Percentiles rank a stretch among this genome's conserved stretches.
Evolutionary conservation across 1,140 invertebrate species (phyloP).

Genomic region (Pseudobourletiella spinata): DNA sequence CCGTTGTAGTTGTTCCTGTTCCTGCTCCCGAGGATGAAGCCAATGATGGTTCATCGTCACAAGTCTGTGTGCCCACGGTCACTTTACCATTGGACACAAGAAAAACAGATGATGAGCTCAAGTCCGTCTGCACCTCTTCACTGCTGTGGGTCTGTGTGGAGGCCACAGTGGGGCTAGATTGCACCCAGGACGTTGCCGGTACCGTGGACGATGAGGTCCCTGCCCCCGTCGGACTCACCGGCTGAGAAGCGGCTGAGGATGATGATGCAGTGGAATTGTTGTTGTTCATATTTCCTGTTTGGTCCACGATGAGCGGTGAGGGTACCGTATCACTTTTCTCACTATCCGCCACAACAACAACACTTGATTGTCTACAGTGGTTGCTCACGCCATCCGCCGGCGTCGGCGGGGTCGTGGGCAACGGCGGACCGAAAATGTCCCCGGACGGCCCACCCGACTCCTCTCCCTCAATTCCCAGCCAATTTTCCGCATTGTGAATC

Average conservation of each 20-base stretch:
- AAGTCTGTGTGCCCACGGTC: constrained; percentile 72
- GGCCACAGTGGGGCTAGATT: not conserved
- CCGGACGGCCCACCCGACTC: constrained; percentile 28
- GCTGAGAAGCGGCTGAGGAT: not conserved
- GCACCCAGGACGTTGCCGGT: not conserved
- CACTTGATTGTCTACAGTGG: not conserved
- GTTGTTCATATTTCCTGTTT: not conserved
- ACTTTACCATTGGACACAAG: constrained; percentile 44
- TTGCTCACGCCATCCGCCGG: not conserved
- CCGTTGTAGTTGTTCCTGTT: constrained; percentile 2
- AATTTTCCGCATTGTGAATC: constrained; percentile 87
- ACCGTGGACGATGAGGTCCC: not conserved
- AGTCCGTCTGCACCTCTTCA: not conserved
- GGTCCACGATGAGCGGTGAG: not conserved
- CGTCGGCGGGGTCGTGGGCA: constrained; percentile 1
- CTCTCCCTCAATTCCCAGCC: constrained; percentile 82
- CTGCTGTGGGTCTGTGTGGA: not conserved
- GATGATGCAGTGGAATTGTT: not conserved
- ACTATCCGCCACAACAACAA: constrained; percentile 1
- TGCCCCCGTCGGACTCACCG: not conserved
- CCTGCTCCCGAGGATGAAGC: constrained; percentile 32
- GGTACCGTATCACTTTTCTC: constrained; percentile 11
- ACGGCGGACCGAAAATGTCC: constrained; percentile 32
- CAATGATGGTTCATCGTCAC: constrained; percentile 61
- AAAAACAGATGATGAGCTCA: no score